phyloP scores from a whole-genome alignment of 2,888 invertebrate genomes.

The Serripes groenlandicus region DNA sequence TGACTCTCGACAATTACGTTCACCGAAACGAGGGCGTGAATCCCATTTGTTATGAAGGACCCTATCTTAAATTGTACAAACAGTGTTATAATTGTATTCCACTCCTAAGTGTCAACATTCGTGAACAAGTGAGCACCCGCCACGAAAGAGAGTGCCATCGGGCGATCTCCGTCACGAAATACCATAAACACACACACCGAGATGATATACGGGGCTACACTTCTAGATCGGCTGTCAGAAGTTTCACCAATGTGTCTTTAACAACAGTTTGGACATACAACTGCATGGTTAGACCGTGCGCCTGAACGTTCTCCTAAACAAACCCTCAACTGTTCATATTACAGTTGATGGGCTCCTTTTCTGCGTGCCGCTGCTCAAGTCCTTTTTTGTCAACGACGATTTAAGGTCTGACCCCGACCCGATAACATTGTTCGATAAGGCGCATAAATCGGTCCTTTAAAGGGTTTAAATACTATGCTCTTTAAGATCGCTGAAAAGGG shows the following conservation, averaged over 20 bases:
- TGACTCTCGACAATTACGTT: neutral
- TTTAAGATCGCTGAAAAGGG: neutral
- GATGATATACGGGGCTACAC: too few species aligned
- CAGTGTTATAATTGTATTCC: constrained; percentile 16
- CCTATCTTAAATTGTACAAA: constrained; percentile 23
- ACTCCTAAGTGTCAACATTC: constrained; percentile 23
- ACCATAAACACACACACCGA: too few species aligned
- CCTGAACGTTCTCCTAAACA: too few species aligned
- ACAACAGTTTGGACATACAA: too few species aligned
- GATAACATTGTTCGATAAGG: constrained; percentile 26
- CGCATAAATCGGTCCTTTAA: constrained; percentile 25
- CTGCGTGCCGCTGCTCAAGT: too few species aligned
- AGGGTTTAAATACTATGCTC: constrained; percentile 7
- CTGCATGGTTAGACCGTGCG: too few species aligned
- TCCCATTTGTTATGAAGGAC: neutral
- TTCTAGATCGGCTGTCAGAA: too few species aligned
- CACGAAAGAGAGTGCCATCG: too few species aligned
- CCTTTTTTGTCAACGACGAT: constrained; percentile 15
- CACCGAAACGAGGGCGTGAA: neutral
- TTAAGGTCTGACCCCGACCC: constrained; percentile 7
- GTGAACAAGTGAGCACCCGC: constrained; percentile 2
- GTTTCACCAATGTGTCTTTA: too few species aligned
- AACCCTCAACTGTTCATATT: too few species aligned
- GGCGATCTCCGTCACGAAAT: too few species aligned
- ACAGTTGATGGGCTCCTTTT: too few species aligned